Conservation (phyloP, 2,888 invertebrate species). For the Euclidia mi region DNA sequence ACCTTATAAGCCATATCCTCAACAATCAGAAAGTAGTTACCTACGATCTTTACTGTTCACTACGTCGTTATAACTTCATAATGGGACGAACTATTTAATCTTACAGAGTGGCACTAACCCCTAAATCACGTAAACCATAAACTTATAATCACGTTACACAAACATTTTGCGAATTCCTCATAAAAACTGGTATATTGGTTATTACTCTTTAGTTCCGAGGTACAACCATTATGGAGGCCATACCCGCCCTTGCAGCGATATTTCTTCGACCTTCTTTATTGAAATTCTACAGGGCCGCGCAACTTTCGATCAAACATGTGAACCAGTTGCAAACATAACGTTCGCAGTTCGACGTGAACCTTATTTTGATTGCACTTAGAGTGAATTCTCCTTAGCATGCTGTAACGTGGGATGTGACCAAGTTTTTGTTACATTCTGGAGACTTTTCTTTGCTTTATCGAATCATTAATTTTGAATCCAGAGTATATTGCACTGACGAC, state of each 20-base stretch:
- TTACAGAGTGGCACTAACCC: constrained; percentile 48
- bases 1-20: constrained; percentile 10
- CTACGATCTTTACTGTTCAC: constrained; percentile 35
- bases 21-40: constrained; percentile 22
- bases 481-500: constrained; percentile 7
- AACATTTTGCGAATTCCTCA: constrained; percentile 83
- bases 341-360: constrained; percentile 26
- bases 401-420: constrained; percentile 16
- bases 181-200: constrained; percentile 81
- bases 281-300: constrained; percentile 81
- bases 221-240: constrained; percentile 65
- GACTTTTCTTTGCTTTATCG: constrained; percentile 49
- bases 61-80: constrained; percentile 35
- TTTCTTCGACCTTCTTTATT: constrained; percentile 82
- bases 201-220: constrained; percentile 70
- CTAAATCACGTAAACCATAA: constrained; percentile 63
- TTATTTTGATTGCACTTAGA: constrained; percentile 29
- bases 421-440: constrained; percentile 41
- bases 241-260: constrained; percentile 69
- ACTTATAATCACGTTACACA: constrained; percentile 78
- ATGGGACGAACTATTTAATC: constrained; percentile 49
- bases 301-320: constrained; percentile 69
- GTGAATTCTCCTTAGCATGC: constrained; percentile 32
- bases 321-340: constrained; percentile 38
- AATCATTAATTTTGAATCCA: constrained; percentile 37